Base-by-base conservation (phyloP, 2,797 vertebrate species). In the Discoglossus pictus region DNA sequence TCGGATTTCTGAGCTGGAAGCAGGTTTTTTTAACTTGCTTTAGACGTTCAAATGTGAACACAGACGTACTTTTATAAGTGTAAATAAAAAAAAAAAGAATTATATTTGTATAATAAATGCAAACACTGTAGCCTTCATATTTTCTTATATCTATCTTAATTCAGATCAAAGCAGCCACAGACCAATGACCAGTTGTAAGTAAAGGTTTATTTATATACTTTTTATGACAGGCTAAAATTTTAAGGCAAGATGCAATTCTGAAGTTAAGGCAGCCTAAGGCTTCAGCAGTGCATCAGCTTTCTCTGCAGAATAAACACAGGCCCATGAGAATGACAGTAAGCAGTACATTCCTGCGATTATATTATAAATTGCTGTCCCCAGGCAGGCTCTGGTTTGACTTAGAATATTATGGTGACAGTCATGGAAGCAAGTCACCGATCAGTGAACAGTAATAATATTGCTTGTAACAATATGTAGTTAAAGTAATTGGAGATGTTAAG, bases 361-460 rank as follows among this genome's bases (percentile, higher is more conserved):
- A 70, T 70, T 70, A 47, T 27, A 64, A 51, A n/a, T 48, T 59
- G 43, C 53, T 64, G 59, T 71, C 68, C 61, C 58, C 51, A 71
- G 61, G 68, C 68, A 58, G 44, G 18, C 31, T 58, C 40, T 50
- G 38, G 43, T 44, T 50, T 70, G 51, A 34, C 60, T 63, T 48
- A 42, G 44, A 20, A 18, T 40, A 52, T 42, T 25, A 20, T 5
- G 2, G 43, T 44, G 63, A 64, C 18, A 34, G 8, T 44, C 31
- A 50, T 18, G 21, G 40, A 47, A 51, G 36, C 18, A 61, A 52
- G 24, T 63, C 53, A 40, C 40, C 47, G 24, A 42, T 40, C 36
- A 31, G 56, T 62, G 24, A 11, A 54, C 18, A 42, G 59, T 39
- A 34, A 61, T 51, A 36, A 52, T 38, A 21, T 40, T 39, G 24